Base-by-base conservation (phyloP, 2,888 invertebrate species). In the Stomorhina lunata region DNA sequence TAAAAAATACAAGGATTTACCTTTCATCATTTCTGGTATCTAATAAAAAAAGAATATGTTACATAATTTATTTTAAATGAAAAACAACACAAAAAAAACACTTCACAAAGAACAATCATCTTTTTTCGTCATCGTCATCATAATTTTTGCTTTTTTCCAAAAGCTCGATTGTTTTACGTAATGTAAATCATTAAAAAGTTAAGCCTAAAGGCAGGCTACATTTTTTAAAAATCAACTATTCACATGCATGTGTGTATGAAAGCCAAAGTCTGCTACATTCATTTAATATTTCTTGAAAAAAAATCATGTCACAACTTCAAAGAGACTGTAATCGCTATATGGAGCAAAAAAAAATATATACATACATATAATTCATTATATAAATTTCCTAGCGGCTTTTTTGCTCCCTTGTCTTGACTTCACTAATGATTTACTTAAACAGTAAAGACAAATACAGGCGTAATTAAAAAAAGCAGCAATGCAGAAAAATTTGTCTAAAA, bases 171-270 rank as follows among this genome's bases (percentile, higher is more conserved):
- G 43, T 43, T 61, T 29, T 59, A 61, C 40, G 59, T 61, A 77
- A 81, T 69, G 48, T 69, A 73, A 73, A 63, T 81, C 65, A 75
- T 75, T 78, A 73, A 79, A 78, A 69, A 69, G 68, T 77, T 34
- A 57, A 79, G 57, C 73, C 73, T 55, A 57, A 73, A 78, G 73
- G 43, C 72, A 69, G 55, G 22, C 68, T 65, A 71, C 34, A 22
- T 37, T 15, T 65, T 65, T 53, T 68, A 27, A 27, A 15, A 15
- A 15, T 43, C 7, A 4, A n/a, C 6, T 43, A 7, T 4, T 17
- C 5, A 2, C 37, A 37, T n/a, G 12, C 6, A 43, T 48, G 0
- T 22, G 22, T 43, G 17, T 43, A 2, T 17, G 4, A 17, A n/a
- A n/a, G n/a, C n/a, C n/a, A n/a, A n/a, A n/a, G 6, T 45, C 43